Percentiles rank a stretch among this genome's conserved stretches.
phyloP scores from a whole-genome alignment of 2,113 vertebrate genomes.

The Hemiprocne comata region DNA sequence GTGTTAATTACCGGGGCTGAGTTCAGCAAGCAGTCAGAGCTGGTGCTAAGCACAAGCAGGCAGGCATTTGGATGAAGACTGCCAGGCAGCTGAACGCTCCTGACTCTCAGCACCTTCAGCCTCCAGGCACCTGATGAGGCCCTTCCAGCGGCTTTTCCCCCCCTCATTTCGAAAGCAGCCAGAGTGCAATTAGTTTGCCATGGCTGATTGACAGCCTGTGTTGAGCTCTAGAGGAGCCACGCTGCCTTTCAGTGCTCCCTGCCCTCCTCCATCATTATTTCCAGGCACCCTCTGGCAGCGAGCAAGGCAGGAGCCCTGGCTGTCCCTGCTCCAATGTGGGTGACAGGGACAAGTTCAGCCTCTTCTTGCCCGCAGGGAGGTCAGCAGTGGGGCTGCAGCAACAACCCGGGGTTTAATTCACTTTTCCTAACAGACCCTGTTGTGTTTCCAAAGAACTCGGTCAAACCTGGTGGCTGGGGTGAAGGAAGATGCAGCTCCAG shows the following conservation, averaged over 20 bases:
- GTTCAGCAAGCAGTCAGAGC: not conserved
- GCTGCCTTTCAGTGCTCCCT: not conserved
- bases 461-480: not conserved
- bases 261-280: not conserved
- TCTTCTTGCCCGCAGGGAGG: not conserved
- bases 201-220: not conserved
- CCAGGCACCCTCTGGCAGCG: not conserved
- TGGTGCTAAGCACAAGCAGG: not conserved
- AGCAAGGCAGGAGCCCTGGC: not conserved
- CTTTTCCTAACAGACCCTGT: not conserved
- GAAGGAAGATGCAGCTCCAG: not conserved
- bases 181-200: not conserved
- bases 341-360: not conserved
- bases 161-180: not conserved
- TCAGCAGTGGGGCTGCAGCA: too few relatives aligned
- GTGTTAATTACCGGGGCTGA: not conserved
- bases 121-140: not conserved
- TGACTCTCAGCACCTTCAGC: not conserved
- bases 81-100: too few relatives aligned
- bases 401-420: not conserved
- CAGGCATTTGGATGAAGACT: not conserved
- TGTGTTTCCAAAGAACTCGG: not conserved
- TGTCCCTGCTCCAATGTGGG: not conserved
- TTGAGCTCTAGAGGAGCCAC: accelerated
- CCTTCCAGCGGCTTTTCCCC: not conserved